Percentiles rank a stretch among this genome's conserved stretches.
Evolutionary conservation across 2,113 vertebrate genomes (phyloP).

Genomic region (Gymnogyps californianus): DNA sequence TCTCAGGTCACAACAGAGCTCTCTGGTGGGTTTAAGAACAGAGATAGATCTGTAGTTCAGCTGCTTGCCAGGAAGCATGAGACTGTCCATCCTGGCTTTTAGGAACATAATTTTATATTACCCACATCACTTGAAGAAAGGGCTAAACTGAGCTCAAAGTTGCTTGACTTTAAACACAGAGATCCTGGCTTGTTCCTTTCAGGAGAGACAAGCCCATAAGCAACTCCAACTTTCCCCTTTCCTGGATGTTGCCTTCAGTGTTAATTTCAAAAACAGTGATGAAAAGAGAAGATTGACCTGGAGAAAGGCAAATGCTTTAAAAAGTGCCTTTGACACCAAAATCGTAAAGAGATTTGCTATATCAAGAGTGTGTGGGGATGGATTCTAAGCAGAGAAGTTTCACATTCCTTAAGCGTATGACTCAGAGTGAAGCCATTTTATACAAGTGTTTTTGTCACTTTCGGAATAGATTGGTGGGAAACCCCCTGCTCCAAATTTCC

Average conservation of each 20-base stretch:
- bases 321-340: background rate
- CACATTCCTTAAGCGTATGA: background rate
- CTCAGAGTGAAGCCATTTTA: background rate
- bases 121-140: background rate
- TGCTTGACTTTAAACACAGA: background rate
- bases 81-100: background rate
- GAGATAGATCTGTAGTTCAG: background rate
- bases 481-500: background rate
- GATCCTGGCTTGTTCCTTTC: background rate
- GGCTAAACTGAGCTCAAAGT: background rate
- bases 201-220: background rate
- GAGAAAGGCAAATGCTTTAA: background rate
- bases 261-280: background rate
- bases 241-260: background rate
- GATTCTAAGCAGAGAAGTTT: background rate
- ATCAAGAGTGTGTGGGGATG: background rate
- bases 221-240: background rate
- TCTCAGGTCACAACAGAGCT: background rate
- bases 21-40: background rate
- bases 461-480: slow-evolving; percentile 4
- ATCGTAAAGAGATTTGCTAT: background rate
- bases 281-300: background rate
- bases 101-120: background rate
- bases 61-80: background rate
- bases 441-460: background rate